Evolutionary conservation across 2,113 vertebrate genomes (phyloP).

Genomic region (Platichthys flesus): DNA sequence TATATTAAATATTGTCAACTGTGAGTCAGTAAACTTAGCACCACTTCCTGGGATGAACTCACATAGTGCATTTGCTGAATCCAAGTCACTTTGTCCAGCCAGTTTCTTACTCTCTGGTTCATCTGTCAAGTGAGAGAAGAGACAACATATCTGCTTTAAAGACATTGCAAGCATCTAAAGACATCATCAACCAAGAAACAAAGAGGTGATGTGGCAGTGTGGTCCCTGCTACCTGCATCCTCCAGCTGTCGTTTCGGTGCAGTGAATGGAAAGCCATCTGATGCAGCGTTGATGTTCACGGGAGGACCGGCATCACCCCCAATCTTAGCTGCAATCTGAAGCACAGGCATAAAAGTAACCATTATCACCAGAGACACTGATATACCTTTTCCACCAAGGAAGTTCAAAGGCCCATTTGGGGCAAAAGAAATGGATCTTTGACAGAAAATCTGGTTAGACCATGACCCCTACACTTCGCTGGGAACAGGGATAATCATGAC

Average conservation of each 20-base stretch:
- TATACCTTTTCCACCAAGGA: no score
- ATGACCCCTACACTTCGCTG: no score
- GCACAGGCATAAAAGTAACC: not conserved
- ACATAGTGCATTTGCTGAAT: slow-evolving; percentile 77
- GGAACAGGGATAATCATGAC: no score
- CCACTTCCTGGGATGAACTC: slow-evolving; percentile 12
- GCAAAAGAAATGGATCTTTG: no score
- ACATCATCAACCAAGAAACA: not conserved
- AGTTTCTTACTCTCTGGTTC: slow-evolving; percentile 91
- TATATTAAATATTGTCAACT: not conserved
- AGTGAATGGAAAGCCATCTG: slow-evolving; percentile 84
- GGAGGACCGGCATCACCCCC: slow-evolving; percentile 85
- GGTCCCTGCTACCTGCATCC: slow-evolving; percentile 83
- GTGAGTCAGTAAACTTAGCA: not conserved
- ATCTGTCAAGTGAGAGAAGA: slow-evolving; percentile 78
- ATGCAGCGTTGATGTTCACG: slow-evolving; percentile 84
- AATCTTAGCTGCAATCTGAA: slow-evolving; percentile 91
- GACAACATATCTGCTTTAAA: not conserved
- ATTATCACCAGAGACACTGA: not conserved
- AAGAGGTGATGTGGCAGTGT: not conserved
- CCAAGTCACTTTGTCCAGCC: slow-evolving; percentile 87
- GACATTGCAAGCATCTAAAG: not conserved
- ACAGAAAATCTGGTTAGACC: no score
- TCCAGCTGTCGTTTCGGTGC: slow-evolving; percentile 89
- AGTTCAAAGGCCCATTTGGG: no score